Base-by-base conservation (phyloP, 2,888 invertebrate genomes). In the Busseola fusca region DNA sequence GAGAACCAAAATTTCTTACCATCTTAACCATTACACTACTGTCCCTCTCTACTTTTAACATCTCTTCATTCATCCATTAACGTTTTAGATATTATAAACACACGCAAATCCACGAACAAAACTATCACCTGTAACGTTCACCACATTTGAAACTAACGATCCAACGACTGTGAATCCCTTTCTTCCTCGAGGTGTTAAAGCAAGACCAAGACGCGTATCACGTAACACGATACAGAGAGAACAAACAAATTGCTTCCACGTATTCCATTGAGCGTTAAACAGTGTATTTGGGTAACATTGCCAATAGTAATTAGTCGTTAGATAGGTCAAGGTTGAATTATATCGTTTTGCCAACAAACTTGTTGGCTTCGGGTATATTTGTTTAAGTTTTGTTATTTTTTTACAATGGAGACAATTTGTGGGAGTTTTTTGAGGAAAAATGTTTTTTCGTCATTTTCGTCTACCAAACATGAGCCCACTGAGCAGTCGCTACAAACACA, bases 281-380 rank as follows among this genome's bases (percentile, higher is more conserved):
- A 64, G 77, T 72, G 74, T 84, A 84, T 87, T 87, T 86, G 74
- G 76, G 87, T 80, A 83, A 85, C 88, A 89, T 88, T 91, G 93
- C 92, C 92, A 93, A 91, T 93, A 91, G 90, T 91, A 91, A 91
- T 91, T 91, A 91, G 87, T 81, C 82, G 76, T 86, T 86, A 94
- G 93, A 86, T 93, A 91, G 94, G 94, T 94, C 94, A 94, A 91
- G 94, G 94, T 86, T 86, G 82, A 65, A 40, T 50, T 67, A 72
- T 34, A 67, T 65, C 72, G 87, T 81, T 73, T 77, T 91, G 93
- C 92, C 93, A 93, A 91, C 87, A 84, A 81, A 83, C 68, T 64
- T 83, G 82, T 87, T 88, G 83, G 81, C 68, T 81, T 79, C 69
- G 40, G 25, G 60, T 81, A 74, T 81, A 80, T 80, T 82, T 59